Conservation (phyloP, 2,888 invertebrate genomes). For the Hydropsyche betteni region DNA sequence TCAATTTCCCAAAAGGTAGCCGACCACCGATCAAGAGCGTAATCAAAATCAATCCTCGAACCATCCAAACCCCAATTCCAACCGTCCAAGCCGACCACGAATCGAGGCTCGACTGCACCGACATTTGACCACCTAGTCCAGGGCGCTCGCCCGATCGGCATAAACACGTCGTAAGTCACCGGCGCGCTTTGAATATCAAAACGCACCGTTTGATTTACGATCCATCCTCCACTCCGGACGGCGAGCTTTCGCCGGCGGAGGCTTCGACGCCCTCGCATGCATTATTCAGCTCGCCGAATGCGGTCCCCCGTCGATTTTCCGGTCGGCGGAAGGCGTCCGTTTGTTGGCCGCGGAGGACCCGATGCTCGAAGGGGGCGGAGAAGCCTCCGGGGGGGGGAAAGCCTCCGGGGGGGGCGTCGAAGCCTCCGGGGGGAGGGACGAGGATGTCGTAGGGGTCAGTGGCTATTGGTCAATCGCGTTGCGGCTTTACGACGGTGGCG, state of each 20-base stretch:
- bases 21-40: no score
- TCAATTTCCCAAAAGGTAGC: no score
- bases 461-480: no score
- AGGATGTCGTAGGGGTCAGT: no score
- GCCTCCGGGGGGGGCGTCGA: no score
- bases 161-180: conserved; percentile 51
- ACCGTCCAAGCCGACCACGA: not conserved
- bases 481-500: no score
- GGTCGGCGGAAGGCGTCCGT: no score
- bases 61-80: not conserved
- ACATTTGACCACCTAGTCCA: not conserved
- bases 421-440: no score
- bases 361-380: no score
- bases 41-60: not conserved
- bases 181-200: conserved; percentile 49
- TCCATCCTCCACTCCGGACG: conserved; percentile 31
- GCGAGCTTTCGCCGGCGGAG: not conserved
- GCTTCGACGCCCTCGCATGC: not conserved
- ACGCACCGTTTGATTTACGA: conserved; percentile 50
- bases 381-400: no score
- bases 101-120: not conserved
- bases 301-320: no score
- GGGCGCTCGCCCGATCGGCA: conserved; percentile 46
- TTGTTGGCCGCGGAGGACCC: no score
- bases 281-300: not conserved